phyloP scores from a whole-genome alignment of 2,797 vertebrate genomes.

The Catharus ustulatus region DNA sequence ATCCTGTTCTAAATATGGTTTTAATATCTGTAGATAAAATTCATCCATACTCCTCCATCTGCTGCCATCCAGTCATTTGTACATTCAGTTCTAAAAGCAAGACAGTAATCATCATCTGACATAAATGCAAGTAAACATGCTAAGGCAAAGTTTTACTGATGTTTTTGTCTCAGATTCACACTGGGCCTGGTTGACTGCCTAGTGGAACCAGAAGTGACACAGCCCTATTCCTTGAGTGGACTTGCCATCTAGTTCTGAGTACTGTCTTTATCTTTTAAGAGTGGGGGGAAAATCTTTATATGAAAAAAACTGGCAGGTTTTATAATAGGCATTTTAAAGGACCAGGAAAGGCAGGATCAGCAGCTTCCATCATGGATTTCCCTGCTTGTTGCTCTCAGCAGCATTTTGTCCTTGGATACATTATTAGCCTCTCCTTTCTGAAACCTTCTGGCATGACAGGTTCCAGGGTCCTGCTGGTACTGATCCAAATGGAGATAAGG shows the following conservation, averaged over 20 bases:
- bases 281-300: neutral
- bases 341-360: neutral
- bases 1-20: conserved; percentile 24
- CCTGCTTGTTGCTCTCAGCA: neutral
- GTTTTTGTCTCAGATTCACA: neutral
- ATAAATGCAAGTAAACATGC: neutral
- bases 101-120: neutral
- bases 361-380: neutral
- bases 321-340: neutral
- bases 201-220: neutral
- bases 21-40: conserved; percentile 49
- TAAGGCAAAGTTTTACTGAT: neutral
- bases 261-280: neutral
- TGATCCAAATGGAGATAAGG: neutral
- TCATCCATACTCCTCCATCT: neutral
- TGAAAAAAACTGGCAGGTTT: neutral
- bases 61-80: neutral
- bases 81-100: conserved; percentile 35
- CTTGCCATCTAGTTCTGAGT: neutral
- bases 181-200: neutral
- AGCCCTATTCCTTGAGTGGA: neutral
- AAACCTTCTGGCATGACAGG: neutral
- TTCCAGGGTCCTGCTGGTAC: neutral
- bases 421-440: neutral
- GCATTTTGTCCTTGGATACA: neutral